Evolutionary conservation across 2,888 invertebrate species (phyloP).

Genomic region (Troides oblongomaculatus): DNA sequence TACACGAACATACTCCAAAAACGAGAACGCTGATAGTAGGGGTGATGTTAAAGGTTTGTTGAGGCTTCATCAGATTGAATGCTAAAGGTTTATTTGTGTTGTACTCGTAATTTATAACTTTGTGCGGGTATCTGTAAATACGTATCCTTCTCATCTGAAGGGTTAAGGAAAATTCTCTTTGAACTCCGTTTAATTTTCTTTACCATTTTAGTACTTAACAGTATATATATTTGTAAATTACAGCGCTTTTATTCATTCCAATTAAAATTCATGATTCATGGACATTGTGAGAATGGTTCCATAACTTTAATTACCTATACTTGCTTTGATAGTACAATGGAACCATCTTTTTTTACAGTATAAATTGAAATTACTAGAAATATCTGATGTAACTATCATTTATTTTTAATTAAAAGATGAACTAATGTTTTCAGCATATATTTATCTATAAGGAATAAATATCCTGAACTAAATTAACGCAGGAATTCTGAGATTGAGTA

Average conservation of each 20-base stretch:
- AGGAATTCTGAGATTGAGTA: background rate
- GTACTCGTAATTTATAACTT: background rate
- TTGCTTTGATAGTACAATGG: background rate
- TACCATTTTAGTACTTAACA: no score
- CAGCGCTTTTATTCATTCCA: background rate
- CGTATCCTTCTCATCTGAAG: background rate
- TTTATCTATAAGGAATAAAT: no score
- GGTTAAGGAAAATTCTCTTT: background rate
- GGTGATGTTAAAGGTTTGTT: conserved; percentile 80
- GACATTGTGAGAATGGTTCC: no score
- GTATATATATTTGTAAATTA: no score
- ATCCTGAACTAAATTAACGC: background rate
- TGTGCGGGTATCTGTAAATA: background rate
- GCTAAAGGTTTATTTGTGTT: background rate
- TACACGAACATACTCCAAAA: conserved; percentile 83
- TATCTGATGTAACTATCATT: background rate
- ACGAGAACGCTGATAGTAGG: conserved; percentile 82
- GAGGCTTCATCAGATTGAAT: background rate
- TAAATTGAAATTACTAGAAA: background rate
- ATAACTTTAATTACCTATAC: background rate
- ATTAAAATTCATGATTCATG: background rate
- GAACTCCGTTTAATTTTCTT: no score
- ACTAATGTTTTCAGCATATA: no score
- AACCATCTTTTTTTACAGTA: background rate
- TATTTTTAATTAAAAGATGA: no score